Base-by-base conservation (phyloP, 1,140 invertebrate species). In the Hydropsyche tenuis region DNA sequence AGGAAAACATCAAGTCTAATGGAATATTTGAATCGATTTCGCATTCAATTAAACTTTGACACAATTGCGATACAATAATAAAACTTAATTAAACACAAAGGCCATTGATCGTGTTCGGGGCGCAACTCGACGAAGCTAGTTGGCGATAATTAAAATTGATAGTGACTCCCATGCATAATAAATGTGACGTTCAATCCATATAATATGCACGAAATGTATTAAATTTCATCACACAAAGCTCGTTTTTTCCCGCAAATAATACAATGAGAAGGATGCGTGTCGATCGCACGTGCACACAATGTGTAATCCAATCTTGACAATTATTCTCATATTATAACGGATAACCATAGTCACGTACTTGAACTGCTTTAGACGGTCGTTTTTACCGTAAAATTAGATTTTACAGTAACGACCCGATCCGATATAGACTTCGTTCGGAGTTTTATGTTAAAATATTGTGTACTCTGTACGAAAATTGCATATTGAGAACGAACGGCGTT, bases 141-240 rank as follows among this genome's bases (percentile, higher is more conserved):
- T 37, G 30, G 3, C 30, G 30, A 18, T 53, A 53, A 53, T 53
- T 53, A 53, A 53, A 53, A 53, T 53, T 53, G 48, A 53, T 53
- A 53, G 14, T 14, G 14, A 48, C 46, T 48, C 4, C 16, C 14
- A 48, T 48, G 14, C 46, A 18, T 37, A n/a, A n/a, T n/a, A n/a
- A n/a, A n/a, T n/a, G n/a, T n/a, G n/a, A n/a, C n/a, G n/a, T n/a
- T n/a, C n/a, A n/a, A n/a, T n/a, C n/a, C n/a, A n/a, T n/a, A n/a
- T n/a, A n/a, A n/a, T n/a, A n/a, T n/a, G n/a, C n/a, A n/a, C n/a
- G n/a, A n/a, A n/a, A n/a, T n/a, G n/a, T n/a, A n/a, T n/a, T n/a
- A n/a, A n/a, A n/a, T n/a, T n/a, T n/a, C n/a, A n/a, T n/a, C n/a
- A n/a, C n/a, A n/a, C n/a, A n/a, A n/a, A n/a, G n/a, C n/a, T n/a